Conservation (phyloP, 2,888 invertebrate species). For the Pterostichus niger region DNA sequence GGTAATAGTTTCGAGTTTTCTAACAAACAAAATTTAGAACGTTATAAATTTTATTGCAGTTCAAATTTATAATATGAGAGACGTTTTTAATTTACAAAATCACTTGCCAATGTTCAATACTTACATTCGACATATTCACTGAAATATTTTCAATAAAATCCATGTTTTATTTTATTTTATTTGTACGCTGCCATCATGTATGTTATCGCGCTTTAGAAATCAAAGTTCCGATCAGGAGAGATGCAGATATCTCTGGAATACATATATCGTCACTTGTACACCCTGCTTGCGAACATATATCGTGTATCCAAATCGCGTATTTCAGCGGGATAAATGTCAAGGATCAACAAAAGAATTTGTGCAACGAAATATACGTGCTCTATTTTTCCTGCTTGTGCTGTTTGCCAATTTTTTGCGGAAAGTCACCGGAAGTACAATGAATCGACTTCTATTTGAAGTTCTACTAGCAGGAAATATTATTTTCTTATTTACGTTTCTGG, state of each 20-base stretch:
- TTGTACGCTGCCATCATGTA: slow-evolving; percentile 20
- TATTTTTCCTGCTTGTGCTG: slow-evolving; percentile 16
- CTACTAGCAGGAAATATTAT: not conserved
- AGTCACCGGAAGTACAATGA: no score
- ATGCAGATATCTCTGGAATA: slow-evolving; percentile 28
- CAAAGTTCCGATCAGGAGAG: slow-evolving; percentile 14
- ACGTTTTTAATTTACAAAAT: not conserved
- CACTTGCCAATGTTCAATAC: not conserved
- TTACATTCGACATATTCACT: not conserved
- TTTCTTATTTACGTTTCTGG: no score
- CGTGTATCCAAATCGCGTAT: slow-evolving; percentile 43
- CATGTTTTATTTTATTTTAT: slow-evolving; percentile 6
- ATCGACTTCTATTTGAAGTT: no score
- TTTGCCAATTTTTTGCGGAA: slow-evolving; percentile 5
- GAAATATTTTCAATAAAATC: slow-evolving; percentile 5
- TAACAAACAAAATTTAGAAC: no score
- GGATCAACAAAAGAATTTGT: slow-evolving; percentile 21
- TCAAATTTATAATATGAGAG: no score
- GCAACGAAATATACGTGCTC: slow-evolving; percentile 16
- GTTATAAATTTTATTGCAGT: no score
- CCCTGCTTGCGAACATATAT: slow-evolving; percentile 15
- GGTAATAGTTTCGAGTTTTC: no score
- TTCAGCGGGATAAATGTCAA: slow-evolving; percentile 56
- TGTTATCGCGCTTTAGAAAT: slow-evolving; percentile 23
- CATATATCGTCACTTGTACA: slow-evolving; percentile 48